phyloP scores from a whole-genome alignment of 1,140 invertebrate genomes.

The Agrilus planipennis region DNA sequence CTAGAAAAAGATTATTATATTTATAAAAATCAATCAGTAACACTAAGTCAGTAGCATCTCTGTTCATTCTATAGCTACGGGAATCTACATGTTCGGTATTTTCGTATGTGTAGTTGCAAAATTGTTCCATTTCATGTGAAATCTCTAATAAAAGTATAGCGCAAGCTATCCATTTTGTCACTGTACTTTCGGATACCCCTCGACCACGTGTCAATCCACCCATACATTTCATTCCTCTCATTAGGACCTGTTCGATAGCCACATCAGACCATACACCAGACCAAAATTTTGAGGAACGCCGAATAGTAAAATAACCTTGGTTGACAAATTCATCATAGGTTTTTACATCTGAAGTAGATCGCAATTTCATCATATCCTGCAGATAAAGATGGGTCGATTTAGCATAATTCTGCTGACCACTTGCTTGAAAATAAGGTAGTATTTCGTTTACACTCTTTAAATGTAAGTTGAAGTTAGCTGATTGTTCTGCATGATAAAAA shows the following conservation, averaged over 20 bases:
- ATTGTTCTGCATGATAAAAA: constrained; percentile 26
- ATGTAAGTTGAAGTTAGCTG: constrained; percentile 26
- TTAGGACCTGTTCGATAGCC: constrained; percentile 17
- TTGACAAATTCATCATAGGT: constrained; percentile 1
- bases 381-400: constrained; percentile 30
- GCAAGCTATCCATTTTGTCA: background rate
- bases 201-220: constrained; percentile 7
- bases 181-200: background rate
- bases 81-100: background rate
- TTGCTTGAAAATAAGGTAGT: constrained; percentile 32
- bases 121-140: background rate
- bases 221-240: constrained; percentile 2
- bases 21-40: background rate
- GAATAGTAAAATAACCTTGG: constrained; percentile 27
- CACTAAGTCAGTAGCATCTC: background rate
- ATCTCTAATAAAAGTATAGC: background rate
- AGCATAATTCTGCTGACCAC: constrained; percentile 27
- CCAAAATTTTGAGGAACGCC: no score
- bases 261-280: constrained; percentile 33
- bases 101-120: background rate
- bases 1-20: background rate
- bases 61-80: background rate
- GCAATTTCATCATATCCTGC: background rate
- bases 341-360: background rate
- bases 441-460: constrained; percentile 24